Conservation (phyloP, 2,113 vertebrate genomes). For the Petrocephalus microphthalmus region DNA sequence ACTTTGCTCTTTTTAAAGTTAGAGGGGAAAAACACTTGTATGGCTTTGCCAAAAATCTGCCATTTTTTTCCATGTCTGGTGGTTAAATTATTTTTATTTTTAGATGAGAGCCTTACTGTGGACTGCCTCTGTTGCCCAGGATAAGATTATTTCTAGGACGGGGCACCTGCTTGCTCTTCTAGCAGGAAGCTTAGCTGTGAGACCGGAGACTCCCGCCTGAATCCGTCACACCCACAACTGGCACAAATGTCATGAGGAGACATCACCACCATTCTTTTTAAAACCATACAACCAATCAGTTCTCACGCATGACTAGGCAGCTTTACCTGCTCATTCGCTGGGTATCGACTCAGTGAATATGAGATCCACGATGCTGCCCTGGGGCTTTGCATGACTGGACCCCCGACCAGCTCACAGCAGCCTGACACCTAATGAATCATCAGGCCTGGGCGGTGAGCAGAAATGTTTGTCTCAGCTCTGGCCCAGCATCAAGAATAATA, state of each 20-base stretch:
- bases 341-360: not conserved
- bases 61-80: conserved; percentile 3
- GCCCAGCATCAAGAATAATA: not conserved
- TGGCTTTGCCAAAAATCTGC: conserved; percentile 1
- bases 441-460: not conserved
- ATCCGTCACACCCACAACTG: not conserved
- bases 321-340: not conserved
- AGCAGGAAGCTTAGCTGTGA: not conserved
- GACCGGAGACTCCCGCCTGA: not conserved
- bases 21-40: not conserved
- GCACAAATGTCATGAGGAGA: not conserved
- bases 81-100: conserved; percentile 8
- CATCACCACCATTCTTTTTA: not conserved
- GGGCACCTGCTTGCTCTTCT: not conserved
- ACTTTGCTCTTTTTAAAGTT: not conserved
- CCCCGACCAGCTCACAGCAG: not conserved
- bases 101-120: not conserved
- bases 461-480: not conserved
- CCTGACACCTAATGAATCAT: not conserved
- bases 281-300: not conserved
- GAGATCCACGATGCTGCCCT: not conserved
- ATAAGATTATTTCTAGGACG: not conserved
- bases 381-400: not conserved
- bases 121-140: not conserved
- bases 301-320: not conserved